These are phyloP conservation scores for Pseudococcus longispinus DNA, from an alignment of 2,888 invertebrate genomes.

Conservation along the genomic window DNA sequence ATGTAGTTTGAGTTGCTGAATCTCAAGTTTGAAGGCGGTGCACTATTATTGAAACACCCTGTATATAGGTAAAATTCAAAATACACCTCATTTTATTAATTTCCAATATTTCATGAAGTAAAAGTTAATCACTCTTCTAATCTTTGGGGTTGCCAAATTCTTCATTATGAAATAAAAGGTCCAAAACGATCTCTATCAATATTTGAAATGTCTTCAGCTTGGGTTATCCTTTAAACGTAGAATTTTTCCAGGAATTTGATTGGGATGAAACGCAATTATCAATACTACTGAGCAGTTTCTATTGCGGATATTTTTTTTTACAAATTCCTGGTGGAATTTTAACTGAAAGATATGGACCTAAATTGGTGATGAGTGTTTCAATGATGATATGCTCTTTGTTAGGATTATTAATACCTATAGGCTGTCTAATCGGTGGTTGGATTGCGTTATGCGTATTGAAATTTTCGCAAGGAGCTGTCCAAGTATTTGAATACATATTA, in stretches of 20 bases:
- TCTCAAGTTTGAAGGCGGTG: too few species aligned
- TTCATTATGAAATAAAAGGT: too few species aligned
- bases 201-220: too few species aligned
- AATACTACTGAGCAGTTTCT: conserved; percentile 49
- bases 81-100: too few species aligned
- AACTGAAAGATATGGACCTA: conserved; percentile 46
- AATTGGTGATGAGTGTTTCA: conserved; percentile 31
- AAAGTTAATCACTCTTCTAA: too few species aligned
- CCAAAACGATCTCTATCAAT: too few species aligned
- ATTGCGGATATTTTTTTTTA: conserved; percentile 48
- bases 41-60: too few species aligned
- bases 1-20: too few species aligned
- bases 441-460: conserved; percentile 34
- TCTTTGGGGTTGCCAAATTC: too few species aligned
- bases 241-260: conserved; percentile 21
- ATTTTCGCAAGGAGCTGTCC: conserved; percentile 39
- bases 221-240: not conserved
- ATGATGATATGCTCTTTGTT: conserved; percentile 37
- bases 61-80: too few species aligned
- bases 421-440: conserved; percentile 29
- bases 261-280: conserved; percentile 15
- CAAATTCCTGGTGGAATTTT: conserved; percentile 51
- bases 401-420: conserved; percentile 25
- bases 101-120: too few species aligned
- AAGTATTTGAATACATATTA: not conserved